Evolutionary conservation across 2,888 invertebrate genomes (phyloP), one percentile per base, ranked within the genome.

Genomic region (Arge pagana): DNA sequence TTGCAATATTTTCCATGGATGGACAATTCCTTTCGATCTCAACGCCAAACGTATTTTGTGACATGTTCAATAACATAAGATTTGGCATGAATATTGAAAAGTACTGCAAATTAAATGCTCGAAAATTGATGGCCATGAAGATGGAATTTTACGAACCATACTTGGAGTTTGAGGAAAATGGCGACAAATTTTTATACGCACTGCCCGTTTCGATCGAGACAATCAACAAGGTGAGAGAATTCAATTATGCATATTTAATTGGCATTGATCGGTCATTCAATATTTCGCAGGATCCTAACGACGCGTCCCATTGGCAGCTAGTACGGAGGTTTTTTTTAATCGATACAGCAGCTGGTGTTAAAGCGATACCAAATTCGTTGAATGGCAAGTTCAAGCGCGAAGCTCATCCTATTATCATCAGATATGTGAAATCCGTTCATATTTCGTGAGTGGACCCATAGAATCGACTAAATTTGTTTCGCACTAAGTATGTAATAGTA

Each of bases 321-420:
- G 83, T 85, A 0, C 79, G 85, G 57, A 79, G 89, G 53, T 87
- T 89, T 70, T 88, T 87, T 72, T 63, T 88, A 5, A 78, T 87
- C 40, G 88, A 89, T 65, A 82, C 80, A 48, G 64, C 80, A 11
- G 79, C 79, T 58, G 81, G 81, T 19, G 68, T 64, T 24, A 63
- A 57, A 52, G 61, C 66, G 11, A 48, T 66, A 31, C 55, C 66
- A 30, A 62, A 59, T 36, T 55, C 63, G 21, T 48, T 60, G 31
- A 59, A 62, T 50, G 54, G 43, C 23, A 66, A 53, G 51, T 65
- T 65, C 48, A 55, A 57, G 35, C 67, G 57, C 52, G 55, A 61
- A 7, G 39, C 56, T n/a, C 55, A 69, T 26, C 60, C 74, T 8
- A 58, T 60, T 15, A 59, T 66, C 24, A 60, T 77, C 39, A 67